Base-by-base conservation (phyloP, 1,140 invertebrate species). In the Hyles euphorbiae region DNA sequence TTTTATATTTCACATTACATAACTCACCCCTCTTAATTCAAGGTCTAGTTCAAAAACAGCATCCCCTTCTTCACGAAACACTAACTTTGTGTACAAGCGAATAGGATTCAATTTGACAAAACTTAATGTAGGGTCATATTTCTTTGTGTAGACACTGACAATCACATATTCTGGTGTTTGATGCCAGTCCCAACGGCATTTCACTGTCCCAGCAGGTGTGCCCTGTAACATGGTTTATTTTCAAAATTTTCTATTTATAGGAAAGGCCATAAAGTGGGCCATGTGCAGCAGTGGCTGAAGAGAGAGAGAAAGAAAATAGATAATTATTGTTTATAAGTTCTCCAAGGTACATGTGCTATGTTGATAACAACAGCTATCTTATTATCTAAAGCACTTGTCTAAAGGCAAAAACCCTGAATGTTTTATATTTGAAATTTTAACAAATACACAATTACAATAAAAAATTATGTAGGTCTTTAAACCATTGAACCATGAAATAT, bases 121-220 rank as follows among this genome's bases (percentile, higher is more conserved):
- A 47, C 95, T 96, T 55, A 91, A 80, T 34, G 90, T 90, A 43
- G 97, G 96, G 72, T 97, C 91, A 80, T 98, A 96, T 60, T 96
- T 94, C 86, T 99, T 99, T 1, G 95, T 95, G 90, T 96, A 99
- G 53, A 99, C 91, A 49, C 96, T 95, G 33, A 98, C 92, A 63
- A 95, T 93, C 0, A 98, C 94, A 88, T 93, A 90, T 3, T 91
- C 92, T 7, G 92, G 93, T 9, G 96, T 98, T 89, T 98, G 97
- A 90, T 97, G 95, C 95, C 96, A 99, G 83, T 99, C 98, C 89
- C 95, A 94, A 34, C 97, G 92, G 81, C 97, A 99, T 58, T 94
- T 92, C 1, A 95, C 91, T 53, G 87, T 90, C 70, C 92, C 91
- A 45, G 90, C 87, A 58, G 86, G 74, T 51, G 86, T 72, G 73